A percentile compares a stretch with the other conserved stretches of the same genome.
phyloP scores from a whole-genome alignment of 1,140 invertebrate genomes.

The Caenorhabditis brenneri region DNA sequence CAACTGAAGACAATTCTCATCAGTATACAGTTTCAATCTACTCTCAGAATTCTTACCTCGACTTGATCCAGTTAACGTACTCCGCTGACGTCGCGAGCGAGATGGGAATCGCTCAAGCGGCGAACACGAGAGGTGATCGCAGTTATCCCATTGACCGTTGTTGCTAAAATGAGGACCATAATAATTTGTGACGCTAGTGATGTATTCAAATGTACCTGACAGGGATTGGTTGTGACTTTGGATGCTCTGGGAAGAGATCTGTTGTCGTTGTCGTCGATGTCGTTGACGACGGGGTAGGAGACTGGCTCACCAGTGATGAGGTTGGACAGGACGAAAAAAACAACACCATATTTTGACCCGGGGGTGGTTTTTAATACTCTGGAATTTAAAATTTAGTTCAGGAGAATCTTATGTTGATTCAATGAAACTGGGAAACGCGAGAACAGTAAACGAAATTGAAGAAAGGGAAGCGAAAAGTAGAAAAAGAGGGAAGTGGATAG shows the following conservation, averaged over 20 bases:
- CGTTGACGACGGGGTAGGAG: constrained; percentile 8
- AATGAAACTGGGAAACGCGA: no score
- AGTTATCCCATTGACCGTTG: constrained; percentile 36
- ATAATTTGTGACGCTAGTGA: neutral
- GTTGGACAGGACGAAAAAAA: constrained; percentile 41
- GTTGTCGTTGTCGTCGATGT: constrained; percentile 28
- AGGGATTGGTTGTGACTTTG: constrained; percentile 24
- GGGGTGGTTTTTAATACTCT: constrained; percentile 42
- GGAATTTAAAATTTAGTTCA: neutral
- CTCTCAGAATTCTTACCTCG: constrained; percentile 10
- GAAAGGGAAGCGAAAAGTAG: neutral
- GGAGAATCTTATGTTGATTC: no score
- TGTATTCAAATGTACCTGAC: neutral
- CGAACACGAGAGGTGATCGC: constrained; percentile 39
- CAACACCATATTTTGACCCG: constrained; percentile 35
- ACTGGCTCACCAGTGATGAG: constrained; percentile 37
- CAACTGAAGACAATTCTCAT: constrained; percentile 23
- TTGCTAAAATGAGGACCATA: neutral
- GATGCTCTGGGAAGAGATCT: constrained; percentile 22
- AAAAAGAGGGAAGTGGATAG: neutral
- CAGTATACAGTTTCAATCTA: neutral
- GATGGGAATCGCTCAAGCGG: constrained; percentile 37
- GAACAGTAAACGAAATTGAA: neutral
- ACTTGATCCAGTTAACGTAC: constrained; percentile 39
- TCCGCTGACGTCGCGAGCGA: constrained; percentile 40